Base-by-base conservation (phyloP, 2,113 vertebrate species). In the Hemicordylus capensis region DNA sequence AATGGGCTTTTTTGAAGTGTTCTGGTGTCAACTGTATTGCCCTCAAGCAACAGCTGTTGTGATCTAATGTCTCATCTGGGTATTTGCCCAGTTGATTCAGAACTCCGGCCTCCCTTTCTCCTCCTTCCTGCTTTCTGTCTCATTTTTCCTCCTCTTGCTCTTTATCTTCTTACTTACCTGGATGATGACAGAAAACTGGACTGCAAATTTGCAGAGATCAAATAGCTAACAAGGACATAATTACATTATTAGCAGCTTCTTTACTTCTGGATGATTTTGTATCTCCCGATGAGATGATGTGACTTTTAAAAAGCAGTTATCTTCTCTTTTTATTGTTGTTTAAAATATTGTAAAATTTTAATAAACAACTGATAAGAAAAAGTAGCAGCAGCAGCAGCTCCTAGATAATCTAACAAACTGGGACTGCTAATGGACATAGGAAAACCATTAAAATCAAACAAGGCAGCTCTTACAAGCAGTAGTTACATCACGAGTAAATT, bases 351-450 rank as follows among this genome's bases (percentile, higher is more conserved):
- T 17, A 34, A 44, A 72, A 24, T 54, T 8, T 48, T 48, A 46
- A 11, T 44, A 72, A 76, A 76, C 3, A 34, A 76, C 7, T 42
- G 39, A 63, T 9, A 7, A 72, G 39, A 72, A 90, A 83, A 85
- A 88, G 85, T 70, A 87, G 77, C 77, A 72, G 20, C 42, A 89
- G 83, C 80, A 87, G 84, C 75, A 87, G 75, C 77, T 88, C 80
- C 84, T 85, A 76, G 76, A 92, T 86, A 64, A 89, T 64, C 85
- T 69, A 79, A 72, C 75, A 59, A 93, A 93, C 86, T 84, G 76
- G 66, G 31, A 54, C 51, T 69, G 79, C 34, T 39, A 31, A n/a
- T 69, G n/a, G 34, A 39, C 17, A 11, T 37, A 54, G 42, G 84
- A 84, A 89, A 86, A 72, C 90, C 90, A 88, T 75, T 86, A 81